Evolutionary conservation across 1,140 invertebrate species (phyloP), one percentile per base, ranked within the genome.

Genomic region (Zaprionus kolodkinae): DNA sequence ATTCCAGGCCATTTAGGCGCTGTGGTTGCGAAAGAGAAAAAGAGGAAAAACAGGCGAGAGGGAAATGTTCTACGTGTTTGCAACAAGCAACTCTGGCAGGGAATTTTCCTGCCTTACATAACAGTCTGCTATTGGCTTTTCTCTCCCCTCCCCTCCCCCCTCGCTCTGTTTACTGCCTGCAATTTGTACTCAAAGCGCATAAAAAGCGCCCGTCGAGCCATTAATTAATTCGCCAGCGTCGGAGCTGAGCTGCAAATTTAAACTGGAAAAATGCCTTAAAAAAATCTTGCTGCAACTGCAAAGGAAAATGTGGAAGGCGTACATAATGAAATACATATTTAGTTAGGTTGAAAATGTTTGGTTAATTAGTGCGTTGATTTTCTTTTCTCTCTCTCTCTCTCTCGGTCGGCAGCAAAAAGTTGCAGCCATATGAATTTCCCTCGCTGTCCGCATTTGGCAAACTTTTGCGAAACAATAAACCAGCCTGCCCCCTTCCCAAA

Each of bases 251-350:
- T 86, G 68, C 21, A 77, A 77, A 79, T 71, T 69, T 67, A 50
- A 88, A 76, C 76, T 76, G 56, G 35, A 63, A 17, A 45, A 70
- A 63, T 57, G 40, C 63, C 60, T 59, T 21, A 21, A 21, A 21
- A 21, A 72, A 72, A 66, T 72, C 27, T 27, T 27, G 12, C 13
- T 17, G 25, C 13, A 64, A 38, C 48, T 40, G 36, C 25, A 35
- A 21, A 21, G 27, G 48, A 25, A 25, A 50, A 50, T 25, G 17
- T 25, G 10, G 15, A 9, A 35, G 15, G 7, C 17, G 15, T 21
- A 25, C 66, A 83, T 88, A 79, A 87, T 83, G 69, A 86, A 86
- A 87, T 82, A 81, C 66, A 83, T 87, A 87, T 82, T 86, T 82
- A 83, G 79, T 87, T 79, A 83, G 79, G 81, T 79, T 87, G 56